phyloP scores from a whole-genome alignment of 2,113 vertebrate species.

The Argyrosomus japonicus region DNA sequence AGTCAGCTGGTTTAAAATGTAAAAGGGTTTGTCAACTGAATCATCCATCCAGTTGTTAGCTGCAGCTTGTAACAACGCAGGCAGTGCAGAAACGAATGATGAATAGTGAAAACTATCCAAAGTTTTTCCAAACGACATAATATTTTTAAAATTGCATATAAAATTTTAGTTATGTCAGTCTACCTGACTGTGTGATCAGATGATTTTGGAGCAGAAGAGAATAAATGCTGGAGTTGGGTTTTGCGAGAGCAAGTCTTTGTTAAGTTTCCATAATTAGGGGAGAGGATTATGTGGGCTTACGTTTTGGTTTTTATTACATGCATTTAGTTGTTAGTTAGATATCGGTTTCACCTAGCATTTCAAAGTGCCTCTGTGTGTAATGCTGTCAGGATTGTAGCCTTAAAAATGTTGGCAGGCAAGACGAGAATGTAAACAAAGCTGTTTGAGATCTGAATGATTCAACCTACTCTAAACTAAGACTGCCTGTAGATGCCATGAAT shows the following conservation, averaged over 20 bases:
- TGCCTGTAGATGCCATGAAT: conserved; percentile 43
- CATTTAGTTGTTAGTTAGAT: conserved; percentile 56
- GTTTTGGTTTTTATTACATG: conserved; percentile 27
- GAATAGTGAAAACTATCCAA: conserved; percentile 20
- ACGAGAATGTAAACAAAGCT: conserved; percentile 67
- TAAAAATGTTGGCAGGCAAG: conserved; percentile 55
- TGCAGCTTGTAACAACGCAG: conserved; percentile 12
- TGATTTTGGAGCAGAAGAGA: neutral
- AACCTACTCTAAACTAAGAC: conserved; percentile 42
- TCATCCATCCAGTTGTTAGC: conserved; percentile 15
- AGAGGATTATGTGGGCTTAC: conserved; percentile 26
- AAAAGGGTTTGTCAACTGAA: conserved; percentile 18
- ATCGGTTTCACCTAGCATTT: conserved; percentile 48
- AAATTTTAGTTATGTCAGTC: neutral
- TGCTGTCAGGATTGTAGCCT: conserved; percentile 35
- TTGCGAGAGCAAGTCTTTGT: conserved; percentile 38
- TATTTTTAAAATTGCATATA: conserved; percentile 17
- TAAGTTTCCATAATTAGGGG: conserved; percentile 46
- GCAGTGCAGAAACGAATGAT: neutral
- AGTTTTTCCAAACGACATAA: conserved; percentile 22
- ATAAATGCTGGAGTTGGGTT: conserved; percentile 1
- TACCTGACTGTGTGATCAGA: conserved; percentile 13
- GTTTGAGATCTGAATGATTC: conserved; percentile 46
- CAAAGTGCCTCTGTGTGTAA: conserved; percentile 60
- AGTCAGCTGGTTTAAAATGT: conserved; percentile 40